Evolutionary conservation across 2,888 invertebrate species (phyloP).

Genomic region (Idaea dimidiata): DNA sequence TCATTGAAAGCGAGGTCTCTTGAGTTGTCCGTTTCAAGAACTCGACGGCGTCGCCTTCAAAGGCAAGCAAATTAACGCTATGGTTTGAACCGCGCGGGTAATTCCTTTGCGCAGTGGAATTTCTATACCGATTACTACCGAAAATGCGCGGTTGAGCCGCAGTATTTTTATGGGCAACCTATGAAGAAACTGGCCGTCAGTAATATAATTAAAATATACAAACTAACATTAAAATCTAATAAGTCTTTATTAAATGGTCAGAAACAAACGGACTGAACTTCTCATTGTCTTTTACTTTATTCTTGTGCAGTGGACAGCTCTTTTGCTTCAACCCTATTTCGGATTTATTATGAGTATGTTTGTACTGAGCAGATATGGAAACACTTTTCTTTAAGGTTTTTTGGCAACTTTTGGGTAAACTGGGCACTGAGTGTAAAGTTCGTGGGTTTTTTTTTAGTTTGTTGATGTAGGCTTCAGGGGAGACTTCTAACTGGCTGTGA

Average conservation of each 20-base stretch:
- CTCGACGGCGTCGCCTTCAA: no score
- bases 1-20: no score
- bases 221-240: conserved; percentile 36
- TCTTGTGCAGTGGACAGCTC: conserved; percentile 64
- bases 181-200: no score
- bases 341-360: conserved; percentile 69
- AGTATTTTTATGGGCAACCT: no score
- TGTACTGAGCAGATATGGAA: conserved; percentile 60
- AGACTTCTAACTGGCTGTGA: conserved; percentile 70
- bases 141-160: no score
- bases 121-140: no score
- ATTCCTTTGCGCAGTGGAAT: no score
- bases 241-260: conserved; percentile 75
- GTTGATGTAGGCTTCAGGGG: conserved; percentile 40
- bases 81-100: no score
- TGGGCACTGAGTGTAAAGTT: conserved; percentile 22
- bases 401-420: conserved; percentile 52
- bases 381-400: conserved; percentile 58
- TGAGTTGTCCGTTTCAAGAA: no score
- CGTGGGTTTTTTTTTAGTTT: conserved; percentile 34
- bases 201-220: not conserved
- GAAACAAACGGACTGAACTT: conserved; percentile 56
- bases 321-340: conserved; percentile 64
- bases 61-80: no score
- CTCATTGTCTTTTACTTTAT: conserved; percentile 61